These are phyloP conservation scores for Pteria penguin DNA, from an alignment of 2,888 invertebrate genomes.

Conservation along the genomic window DNA sequence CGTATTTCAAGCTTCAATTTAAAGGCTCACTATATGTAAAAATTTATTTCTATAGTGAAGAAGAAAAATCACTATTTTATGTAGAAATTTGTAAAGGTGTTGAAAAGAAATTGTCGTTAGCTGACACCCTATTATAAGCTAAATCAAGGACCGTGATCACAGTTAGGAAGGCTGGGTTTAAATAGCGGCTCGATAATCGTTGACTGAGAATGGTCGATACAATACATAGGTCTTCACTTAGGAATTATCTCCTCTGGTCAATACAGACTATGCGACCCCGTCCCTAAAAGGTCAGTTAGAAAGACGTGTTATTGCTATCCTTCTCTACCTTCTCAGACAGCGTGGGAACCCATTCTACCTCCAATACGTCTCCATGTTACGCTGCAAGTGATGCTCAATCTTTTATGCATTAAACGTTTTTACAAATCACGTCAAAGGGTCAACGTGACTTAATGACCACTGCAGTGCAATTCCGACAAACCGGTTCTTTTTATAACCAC, in stretches of 20 bases:
- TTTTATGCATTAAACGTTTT: constrained; percentile 6
- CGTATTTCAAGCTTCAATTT: constrained; percentile 10
- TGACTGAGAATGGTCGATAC: too few relatives aligned
- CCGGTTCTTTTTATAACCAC: neutral
- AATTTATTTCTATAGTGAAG: neutral
- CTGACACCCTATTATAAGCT: neutral
- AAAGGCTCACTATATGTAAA: neutral
- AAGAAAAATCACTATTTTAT: constrained; percentile 25
- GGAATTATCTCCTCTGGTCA: neutral
- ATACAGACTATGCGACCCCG: neutral
- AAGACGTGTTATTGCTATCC: neutral
- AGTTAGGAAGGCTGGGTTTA: neutral
- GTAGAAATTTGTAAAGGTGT: constrained; percentile 14
- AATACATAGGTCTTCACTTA: neutral
- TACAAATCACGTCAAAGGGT: constrained; percentile 4
- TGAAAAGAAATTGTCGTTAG: neutral
- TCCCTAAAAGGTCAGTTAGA: neutral
- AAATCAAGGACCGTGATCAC: neutral
- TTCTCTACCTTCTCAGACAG: neutral
- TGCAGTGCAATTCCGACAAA: neutral
- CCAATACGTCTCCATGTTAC: neutral
- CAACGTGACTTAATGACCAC: constrained; percentile 1
- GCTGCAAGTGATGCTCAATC: neutral
- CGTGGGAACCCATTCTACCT: neutral
- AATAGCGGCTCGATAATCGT: neutral